Evolutionary conservation across 2,113 vertebrate species (phyloP).

Genomic region (Saccopteryx leptura): DNA sequence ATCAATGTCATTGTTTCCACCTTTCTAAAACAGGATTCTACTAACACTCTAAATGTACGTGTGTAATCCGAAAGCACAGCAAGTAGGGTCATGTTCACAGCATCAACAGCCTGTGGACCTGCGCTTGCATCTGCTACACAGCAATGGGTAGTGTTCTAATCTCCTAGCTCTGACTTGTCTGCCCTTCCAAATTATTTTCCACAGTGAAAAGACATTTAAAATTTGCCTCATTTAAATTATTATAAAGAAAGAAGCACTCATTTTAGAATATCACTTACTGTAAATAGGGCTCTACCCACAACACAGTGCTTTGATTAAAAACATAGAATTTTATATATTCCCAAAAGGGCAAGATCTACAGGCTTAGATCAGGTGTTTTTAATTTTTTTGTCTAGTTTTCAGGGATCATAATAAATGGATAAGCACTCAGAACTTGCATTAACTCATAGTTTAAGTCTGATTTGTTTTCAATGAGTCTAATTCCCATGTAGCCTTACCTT

Average conservation of each 20-base stretch:
- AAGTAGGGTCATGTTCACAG: not conserved
- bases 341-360: not conserved
- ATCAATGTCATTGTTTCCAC: not conserved
- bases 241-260: not conserved
- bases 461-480: not conserved
- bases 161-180: not conserved
- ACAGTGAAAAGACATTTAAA: not conserved
- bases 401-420: not conserved
- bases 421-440: not conserved
- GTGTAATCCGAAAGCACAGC: conserved; percentile 11
- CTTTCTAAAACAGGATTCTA: not conserved
- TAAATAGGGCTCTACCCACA: not conserved
- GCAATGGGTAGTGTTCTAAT: not conserved
- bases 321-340: not conserved
- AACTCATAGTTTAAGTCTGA: not conserved
- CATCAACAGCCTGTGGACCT: not conserved
- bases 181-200: not conserved
- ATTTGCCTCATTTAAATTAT: not conserved
- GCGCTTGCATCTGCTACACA: not conserved
- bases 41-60: not conserved
- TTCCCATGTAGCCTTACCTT: not conserved
- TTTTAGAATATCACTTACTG: not conserved
- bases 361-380: not conserved
- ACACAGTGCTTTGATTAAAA: not conserved
- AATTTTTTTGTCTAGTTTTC: not conserved